Evolutionary conservation across 1,140 invertebrate species (phyloP).

Genomic region (Musca vetustissima): DNA sequence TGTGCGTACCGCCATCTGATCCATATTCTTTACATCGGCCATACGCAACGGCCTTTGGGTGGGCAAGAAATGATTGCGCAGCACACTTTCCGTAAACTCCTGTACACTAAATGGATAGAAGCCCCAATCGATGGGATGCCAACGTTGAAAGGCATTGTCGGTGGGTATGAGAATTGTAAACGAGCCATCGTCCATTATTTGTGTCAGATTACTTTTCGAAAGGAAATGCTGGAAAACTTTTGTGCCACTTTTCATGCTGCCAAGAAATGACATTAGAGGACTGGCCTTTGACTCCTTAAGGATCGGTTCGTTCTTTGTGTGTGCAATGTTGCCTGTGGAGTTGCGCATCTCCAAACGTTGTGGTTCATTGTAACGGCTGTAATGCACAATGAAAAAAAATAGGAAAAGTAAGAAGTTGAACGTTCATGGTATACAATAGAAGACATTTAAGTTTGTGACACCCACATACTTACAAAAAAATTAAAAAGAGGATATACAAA

Average conservation of each 20-base stretch:
- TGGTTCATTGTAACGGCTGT: slow-evolving; percentile 52
- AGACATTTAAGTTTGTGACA: not conserved
- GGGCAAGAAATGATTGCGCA: slow-evolving; percentile 65
- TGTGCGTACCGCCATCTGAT: slow-evolving; percentile 59
- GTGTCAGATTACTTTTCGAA: slow-evolving; percentile 62
- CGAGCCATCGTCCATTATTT: slow-evolving; percentile 61
- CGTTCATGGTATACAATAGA: not conserved
- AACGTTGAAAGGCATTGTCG: slow-evolving; percentile 66
- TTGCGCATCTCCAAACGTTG: slow-evolving; percentile 52
- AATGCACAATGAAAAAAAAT: slow-evolving; percentile 11
- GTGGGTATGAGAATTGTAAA: slow-evolving; percentile 67
- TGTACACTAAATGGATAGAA: slow-evolving; percentile 69
- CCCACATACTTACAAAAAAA: no score
- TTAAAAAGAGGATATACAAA: no score
- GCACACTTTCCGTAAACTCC: slow-evolving; percentile 64
- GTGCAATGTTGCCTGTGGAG: slow-evolving; percentile 42
- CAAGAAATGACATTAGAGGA: slow-evolving; percentile 62
- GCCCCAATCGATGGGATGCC: slow-evolving; percentile 71
- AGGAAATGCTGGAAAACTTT: slow-evolving; percentile 68
- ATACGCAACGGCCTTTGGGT: slow-evolving; percentile 60
- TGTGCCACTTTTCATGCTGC: slow-evolving; percentile 63
- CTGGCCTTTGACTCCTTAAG: slow-evolving; percentile 60
- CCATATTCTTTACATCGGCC: slow-evolving; percentile 58
- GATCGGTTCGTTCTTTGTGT: slow-evolving; percentile 52
- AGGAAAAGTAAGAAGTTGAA: slow-evolving; percentile 24